phyloP scores from a whole-genome alignment of 2,797 vertebrate species.

The Menidia menidia region DNA sequence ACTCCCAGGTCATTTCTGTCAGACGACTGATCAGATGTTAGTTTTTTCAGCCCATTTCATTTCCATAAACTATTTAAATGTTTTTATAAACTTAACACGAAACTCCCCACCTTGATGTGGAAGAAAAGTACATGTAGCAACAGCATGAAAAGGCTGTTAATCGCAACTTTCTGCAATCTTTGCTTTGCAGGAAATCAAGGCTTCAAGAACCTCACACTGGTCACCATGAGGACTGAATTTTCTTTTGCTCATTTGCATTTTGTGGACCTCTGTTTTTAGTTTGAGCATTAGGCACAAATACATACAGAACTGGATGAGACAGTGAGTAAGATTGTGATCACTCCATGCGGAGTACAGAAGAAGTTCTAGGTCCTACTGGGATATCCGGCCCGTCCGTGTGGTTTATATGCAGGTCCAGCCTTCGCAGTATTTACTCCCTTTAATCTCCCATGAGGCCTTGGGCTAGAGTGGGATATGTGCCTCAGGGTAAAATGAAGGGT shows the following conservation, averaged over 20 bases:
- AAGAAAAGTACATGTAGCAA: neutral
- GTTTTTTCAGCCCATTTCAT: neutral
- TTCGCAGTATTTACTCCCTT: slow-evolving; percentile 56
- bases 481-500: slow-evolving; percentile 66
- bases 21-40: neutral
- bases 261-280: neutral
- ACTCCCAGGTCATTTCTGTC: neutral
- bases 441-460: slow-evolving; percentile 72
- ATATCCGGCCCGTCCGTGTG: slow-evolving; percentile 38
- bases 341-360: slow-evolving; percentile 6
- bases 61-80: neutral
- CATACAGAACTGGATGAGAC: slow-evolving; percentile 28
- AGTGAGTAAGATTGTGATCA: neutral
- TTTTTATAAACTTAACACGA: neutral
- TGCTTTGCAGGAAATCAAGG: neutral
- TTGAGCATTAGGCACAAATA: slow-evolving; percentile 6
- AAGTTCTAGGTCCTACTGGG: slow-evolving; percentile 44
- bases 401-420: slow-evolving; percentile 56
- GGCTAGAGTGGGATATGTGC: slow-evolving; percentile 65
- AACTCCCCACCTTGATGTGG: no score
- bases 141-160: neutral
- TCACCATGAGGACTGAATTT: slow-evolving; percentile 14
- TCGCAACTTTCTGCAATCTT: neutral
- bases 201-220: slow-evolving; percentile 15
- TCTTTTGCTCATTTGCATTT: slow-evolving; percentile 30